Evolutionary conservation across 2,113 vertebrate species (phyloP).

Genomic region (Anolis carolinensis): DNA sequence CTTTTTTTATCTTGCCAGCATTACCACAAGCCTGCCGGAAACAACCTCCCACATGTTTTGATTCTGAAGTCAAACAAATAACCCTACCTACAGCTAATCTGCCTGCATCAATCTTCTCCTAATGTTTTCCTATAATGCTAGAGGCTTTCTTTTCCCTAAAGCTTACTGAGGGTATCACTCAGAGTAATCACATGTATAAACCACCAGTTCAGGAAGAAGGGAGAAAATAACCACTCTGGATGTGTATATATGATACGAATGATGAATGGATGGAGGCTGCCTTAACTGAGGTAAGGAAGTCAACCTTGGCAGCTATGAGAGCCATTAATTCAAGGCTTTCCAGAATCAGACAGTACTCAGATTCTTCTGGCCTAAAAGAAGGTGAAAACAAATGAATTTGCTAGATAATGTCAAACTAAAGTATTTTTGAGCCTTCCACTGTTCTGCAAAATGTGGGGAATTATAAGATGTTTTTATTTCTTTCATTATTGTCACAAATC

Average conservation of each 20-base stretch:
- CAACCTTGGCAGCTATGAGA: conserved; percentile 35
- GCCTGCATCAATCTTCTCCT: conserved; percentile 22
- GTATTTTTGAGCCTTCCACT: neutral
- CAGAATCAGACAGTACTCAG: conserved; percentile 14
- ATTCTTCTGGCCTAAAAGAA: conserved; percentile 12
- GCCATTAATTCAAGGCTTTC: conserved; percentile 34
- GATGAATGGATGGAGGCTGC: neutral
- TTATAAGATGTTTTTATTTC: neutral
- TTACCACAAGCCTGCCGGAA: conserved; percentile 23
- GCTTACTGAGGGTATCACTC: neutral
- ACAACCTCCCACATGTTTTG: conserved; percentile 33
- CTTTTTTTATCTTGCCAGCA: neutral
- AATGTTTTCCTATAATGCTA: neutral
- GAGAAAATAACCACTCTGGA: neutral
- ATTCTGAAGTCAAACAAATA: conserved; percentile 36
- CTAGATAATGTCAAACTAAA: neutral
- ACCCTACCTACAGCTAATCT: conserved; percentile 7
- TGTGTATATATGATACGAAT: neutral
- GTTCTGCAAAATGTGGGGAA: neutral
- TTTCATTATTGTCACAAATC: neutral
- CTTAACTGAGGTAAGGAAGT: conserved; percentile 2
- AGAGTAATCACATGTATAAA: conserved; percentile 1
- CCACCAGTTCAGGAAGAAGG: conserved; percentile 1
- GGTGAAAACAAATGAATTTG: neutral
- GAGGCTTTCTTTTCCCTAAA: neutral